These are phyloP conservation scores for Hippoglossus hippoglossus DNA, from an alignment of 2,797 vertebrate genomes.

Conservation along the genomic window DNA sequence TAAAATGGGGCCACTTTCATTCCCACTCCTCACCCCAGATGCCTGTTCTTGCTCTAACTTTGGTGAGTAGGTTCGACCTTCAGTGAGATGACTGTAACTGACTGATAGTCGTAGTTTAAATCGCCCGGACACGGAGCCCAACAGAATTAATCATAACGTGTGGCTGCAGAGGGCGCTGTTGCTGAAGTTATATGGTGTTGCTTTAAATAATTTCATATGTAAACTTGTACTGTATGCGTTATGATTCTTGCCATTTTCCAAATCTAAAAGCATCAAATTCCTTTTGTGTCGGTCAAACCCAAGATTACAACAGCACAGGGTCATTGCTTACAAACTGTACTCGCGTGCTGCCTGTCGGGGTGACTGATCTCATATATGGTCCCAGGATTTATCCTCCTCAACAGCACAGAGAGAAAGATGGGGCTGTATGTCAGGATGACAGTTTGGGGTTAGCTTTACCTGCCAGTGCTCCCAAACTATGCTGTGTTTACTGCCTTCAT, in stretches of 20 bases:
- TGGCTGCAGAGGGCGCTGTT: too few relatives aligned
- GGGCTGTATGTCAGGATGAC: constrained; percentile 56
- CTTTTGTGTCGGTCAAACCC: background rate
- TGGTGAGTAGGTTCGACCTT: too few relatives aligned
- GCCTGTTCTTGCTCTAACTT: too few relatives aligned
- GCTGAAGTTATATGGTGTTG: too few relatives aligned
- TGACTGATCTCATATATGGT: constrained; percentile 47
- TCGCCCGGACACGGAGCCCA: too few relatives aligned
- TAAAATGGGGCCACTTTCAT: too few relatives aligned
- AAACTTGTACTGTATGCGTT: background rate
- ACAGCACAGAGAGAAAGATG: constrained; percentile 18
- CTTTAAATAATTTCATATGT: background rate
- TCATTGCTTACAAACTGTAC: constrained; percentile 34
- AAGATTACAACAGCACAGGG: constrained; percentile 24
- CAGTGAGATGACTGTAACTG: too few relatives aligned
- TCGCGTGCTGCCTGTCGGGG: constrained; percentile 39
- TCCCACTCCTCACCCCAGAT: too few relatives aligned
- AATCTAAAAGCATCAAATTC: background rate
- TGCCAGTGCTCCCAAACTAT: constrained; percentile 29
- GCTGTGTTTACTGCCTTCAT: constrained; percentile 21
- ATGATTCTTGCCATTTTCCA: background rate
- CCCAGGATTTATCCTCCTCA: constrained; percentile 40
- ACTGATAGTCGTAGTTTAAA: too few relatives aligned
- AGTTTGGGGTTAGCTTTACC: constrained; percentile 66
- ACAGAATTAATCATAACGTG: too few relatives aligned